Base-by-base conservation (phyloP, 1,140 invertebrate species). In the Cryptotermes secundus region DNA sequence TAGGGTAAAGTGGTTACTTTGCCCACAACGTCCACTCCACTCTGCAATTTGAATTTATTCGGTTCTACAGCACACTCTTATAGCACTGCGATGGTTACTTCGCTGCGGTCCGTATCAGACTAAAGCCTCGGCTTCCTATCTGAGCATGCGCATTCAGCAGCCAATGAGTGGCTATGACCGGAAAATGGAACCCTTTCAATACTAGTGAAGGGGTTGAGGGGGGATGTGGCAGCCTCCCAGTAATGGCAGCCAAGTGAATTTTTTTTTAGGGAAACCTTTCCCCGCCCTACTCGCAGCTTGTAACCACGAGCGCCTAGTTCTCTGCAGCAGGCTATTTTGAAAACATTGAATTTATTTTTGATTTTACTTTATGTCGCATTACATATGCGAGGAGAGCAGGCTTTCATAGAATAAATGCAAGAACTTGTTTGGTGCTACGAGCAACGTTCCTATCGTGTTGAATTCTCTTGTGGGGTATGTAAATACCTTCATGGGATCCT, bases 171-270 rank as follows among this genome's bases (percentile, higher is more conserved):
- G 83, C 53, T 26, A 72, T 38, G 26, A 79, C 45, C 34, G 80
- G 65, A 83, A 80, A 85, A 79, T 80, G 34, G 34, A 34, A 84
- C 80, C 84, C 83, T 86, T 84, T 85, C 84, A 65, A 34, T 26
- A 22, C 19, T 53, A 65, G 85, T 81, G 87, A 85, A 84, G 85
- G 86, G 87, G 87, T 80, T 65, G 22, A 85, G 86, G 88, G 88
- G 89, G 88, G 88, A 89, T 88, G 89, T 89, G 90, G 89, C 89
- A 89, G 89, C 88, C 87, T 86, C 86, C 86, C 85, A 83, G 83
- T 83, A 83, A 83, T 83, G 83, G 83, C 83, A 38, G 83, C 83
- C 83, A 79, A 83, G 83, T 79, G 72, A 83, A 79, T 83, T 72
- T 83, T 79, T 72, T 83, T 72, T 83, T 34, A 38, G 7, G 35